Conservation (phyloP, 2,797 vertebrate species). For the Trematomus bernacchii region DNA sequence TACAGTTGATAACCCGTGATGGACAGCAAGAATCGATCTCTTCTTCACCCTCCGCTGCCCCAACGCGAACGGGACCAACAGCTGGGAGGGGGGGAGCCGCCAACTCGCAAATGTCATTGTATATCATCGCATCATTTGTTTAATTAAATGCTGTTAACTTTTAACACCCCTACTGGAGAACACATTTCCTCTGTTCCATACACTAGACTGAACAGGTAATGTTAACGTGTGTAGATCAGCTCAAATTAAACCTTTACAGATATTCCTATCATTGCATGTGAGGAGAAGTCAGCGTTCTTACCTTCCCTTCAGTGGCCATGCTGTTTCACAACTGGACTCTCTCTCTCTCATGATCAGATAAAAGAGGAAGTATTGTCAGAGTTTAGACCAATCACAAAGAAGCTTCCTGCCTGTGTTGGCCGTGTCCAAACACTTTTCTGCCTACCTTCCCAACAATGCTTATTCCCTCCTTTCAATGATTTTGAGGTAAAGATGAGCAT, state of each 20-base stretch:
- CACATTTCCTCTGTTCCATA: conserved; percentile 5
- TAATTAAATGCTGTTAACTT: no score
- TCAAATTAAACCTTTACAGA: not conserved
- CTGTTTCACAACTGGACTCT: conserved; percentile 1
- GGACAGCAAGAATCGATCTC: no score
- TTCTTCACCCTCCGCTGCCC: no score
- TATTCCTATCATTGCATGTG: not conserved
- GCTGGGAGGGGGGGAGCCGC: no score
- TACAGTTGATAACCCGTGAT: no score
- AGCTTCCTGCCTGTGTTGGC: not conserved
- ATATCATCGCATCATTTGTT: no score
- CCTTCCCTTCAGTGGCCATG: conserved; percentile 54
- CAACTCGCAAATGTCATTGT: no score
- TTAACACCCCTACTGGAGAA: not conserved
- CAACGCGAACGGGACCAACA: no score
- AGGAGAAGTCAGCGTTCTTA: conserved; percentile 27
- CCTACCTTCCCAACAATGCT: not conserved
- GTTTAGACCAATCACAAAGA: conserved; percentile 29
- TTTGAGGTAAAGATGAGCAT: not conserved
- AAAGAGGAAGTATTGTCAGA: conserved; percentile 1
- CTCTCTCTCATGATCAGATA: not conserved
- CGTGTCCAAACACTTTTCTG: not conserved
- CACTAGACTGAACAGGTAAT: not conserved
- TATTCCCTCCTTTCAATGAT: not conserved
- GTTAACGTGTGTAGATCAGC: not conserved